Evolutionary conservation across 1,140 invertebrate species (phyloP).

Genomic region (Pollicipes pollicipes): DNA sequence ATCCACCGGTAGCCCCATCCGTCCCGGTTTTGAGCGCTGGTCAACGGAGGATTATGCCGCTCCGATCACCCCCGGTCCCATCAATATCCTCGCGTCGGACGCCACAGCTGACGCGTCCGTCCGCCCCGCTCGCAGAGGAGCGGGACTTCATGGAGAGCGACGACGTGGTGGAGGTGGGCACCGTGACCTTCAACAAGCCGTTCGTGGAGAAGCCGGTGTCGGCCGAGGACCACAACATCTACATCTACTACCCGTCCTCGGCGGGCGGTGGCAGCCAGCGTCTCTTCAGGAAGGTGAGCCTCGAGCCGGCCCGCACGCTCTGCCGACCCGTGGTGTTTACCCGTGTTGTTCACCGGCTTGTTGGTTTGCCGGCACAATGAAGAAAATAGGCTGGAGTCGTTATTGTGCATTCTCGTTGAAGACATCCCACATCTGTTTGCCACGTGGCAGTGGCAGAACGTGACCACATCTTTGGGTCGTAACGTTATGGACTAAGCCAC

Average conservation of each 20-base stretch:
- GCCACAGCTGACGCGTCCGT: no score
- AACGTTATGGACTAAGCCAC: no score
- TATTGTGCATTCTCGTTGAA: no score
- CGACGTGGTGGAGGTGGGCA: slow-evolving; percentile 97
- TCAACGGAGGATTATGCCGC: no score
- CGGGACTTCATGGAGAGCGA: slow-evolving; percentile 88
- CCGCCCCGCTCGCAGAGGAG: slow-evolving; percentile 33
- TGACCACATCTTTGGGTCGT: no score
- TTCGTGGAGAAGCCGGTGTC: slow-evolving; percentile 98
- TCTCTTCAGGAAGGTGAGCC: slow-evolving; percentile 18
- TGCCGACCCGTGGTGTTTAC: background rate
- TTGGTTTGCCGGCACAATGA: background rate
- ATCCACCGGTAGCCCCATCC: no score
- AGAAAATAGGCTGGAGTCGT: background rate
- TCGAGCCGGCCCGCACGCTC: background rate
- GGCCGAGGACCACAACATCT: slow-evolving; percentile 99
- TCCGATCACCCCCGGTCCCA: no score
- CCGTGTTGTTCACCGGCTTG: background rate
- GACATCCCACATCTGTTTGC: no score
- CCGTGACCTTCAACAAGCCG: slow-evolving; percentile 91
- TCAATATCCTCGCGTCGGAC: no score
- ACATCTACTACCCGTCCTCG: slow-evolving; percentile 97
- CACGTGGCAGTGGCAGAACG: no score
- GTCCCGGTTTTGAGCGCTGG: no score
- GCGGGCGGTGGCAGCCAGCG: slow-evolving; percentile 47